A percentile compares a stretch with the other conserved stretches of the same genome.
These are phyloP conservation scores for Dryomyza anilis DNA, from an alignment of 2,888 invertebrate genomes.

Conservation along the genomic window DNA sequence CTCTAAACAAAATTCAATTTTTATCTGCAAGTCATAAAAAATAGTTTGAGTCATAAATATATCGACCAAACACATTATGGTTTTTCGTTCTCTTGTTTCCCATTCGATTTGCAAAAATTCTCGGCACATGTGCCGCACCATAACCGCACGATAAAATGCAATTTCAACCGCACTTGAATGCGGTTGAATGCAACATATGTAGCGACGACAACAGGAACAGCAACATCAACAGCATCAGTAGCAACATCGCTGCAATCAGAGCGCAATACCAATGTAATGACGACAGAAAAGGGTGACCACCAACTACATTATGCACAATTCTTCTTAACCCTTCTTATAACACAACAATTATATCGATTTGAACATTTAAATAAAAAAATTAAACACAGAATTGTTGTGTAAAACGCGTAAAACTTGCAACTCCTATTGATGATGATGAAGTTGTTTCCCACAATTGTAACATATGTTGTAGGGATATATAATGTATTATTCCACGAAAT, in stretches of 20 bases:
- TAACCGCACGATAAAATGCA: background rate
- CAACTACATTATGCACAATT: background rate
- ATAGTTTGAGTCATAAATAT: slow-evolving; percentile 2
- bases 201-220: slow-evolving; percentile 10
- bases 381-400: too few relatives aligned
- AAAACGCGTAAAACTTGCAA: too few relatives aligned
- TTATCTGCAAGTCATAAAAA: background rate
- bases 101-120: background rate
- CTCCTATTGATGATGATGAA: too few relatives aligned
- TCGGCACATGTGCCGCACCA: background rate
- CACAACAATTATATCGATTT: too few relatives aligned
- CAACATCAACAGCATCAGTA: slow-evolving; percentile 8
- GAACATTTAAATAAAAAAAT: too few relatives aligned
- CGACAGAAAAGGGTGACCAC: slow-evolving; percentile 6
- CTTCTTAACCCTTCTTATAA: too few relatives aligned
- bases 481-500: too few relatives aligned
- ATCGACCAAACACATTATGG: background rate
- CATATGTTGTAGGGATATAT: too few relatives aligned
- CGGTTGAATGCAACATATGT: slow-evolving; percentile 24
- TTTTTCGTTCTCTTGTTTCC: too few relatives aligned
- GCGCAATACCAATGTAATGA: background rate
- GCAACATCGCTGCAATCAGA: background rate
- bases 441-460: too few relatives aligned
- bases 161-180: slow-evolving; percentile 12
- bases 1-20: too few relatives aligned